phyloP scores from a whole-genome alignment of 2,888 invertebrate species.

The Leistus spinibarbis region DNA sequence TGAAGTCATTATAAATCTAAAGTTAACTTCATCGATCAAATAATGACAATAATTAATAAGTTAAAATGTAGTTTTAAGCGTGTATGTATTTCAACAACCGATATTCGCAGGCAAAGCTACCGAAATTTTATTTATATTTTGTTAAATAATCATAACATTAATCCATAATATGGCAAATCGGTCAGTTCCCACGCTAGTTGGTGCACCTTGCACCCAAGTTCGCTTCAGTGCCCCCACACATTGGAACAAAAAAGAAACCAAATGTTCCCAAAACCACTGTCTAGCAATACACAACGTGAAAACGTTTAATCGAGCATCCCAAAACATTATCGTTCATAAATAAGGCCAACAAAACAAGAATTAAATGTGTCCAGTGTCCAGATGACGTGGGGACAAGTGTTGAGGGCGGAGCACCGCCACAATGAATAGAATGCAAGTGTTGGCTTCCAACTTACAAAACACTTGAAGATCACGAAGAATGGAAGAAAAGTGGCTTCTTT shows the following conservation, averaged over 20 bases:
- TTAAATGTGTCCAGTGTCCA: constrained; percentile 13
- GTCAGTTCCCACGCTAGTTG: constrained; percentile 4
- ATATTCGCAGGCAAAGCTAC: no score
- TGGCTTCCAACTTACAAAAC: constrained; percentile 4
- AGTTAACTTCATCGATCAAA: no score
- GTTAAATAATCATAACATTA: no score
- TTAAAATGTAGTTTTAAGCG: no score
- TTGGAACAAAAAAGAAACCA: not conserved
- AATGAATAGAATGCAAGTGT: constrained; percentile 4
- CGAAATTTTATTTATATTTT: no score
- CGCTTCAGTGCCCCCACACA: not conserved
- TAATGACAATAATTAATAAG: no score
- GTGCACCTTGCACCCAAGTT: no score
- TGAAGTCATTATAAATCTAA: no score
- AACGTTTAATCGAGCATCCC: not conserved
- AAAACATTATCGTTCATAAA: constrained; percentile 2
- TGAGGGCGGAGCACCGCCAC: constrained; percentile 14
- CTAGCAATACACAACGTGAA: not conserved
- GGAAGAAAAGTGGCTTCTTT: not conserved
- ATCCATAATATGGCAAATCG: no score
- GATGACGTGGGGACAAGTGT: constrained; percentile 16
- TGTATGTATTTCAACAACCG: no score
- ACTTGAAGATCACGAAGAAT: not conserved
- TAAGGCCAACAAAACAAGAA: constrained; percentile 12
- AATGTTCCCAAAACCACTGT: not conserved